These are phyloP conservation scores for Tretioscincus oriximinensis DNA, from an alignment of 2,113 vertebrate genomes.

Conservation along the genomic window DNA sequence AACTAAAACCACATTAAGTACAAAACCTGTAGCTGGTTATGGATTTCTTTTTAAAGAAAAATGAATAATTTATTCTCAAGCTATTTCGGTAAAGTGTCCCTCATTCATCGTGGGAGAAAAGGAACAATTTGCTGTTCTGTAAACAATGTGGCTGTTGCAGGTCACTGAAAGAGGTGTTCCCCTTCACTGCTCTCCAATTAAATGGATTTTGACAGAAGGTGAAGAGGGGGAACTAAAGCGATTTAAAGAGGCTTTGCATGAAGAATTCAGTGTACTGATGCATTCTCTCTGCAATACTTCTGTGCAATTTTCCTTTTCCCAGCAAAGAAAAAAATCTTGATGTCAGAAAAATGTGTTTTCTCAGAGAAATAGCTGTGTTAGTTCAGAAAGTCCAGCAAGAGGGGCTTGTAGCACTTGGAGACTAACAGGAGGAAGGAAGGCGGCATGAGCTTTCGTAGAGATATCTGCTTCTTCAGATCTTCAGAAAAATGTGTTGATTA, in stretches of 20 bases:
- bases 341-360: background rate
- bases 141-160: background rate
- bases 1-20: conserved; percentile 48
- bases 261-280: background rate
- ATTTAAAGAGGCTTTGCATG: background rate
- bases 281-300: background rate
- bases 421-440: too few species aligned
- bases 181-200: background rate
- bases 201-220: background rate
- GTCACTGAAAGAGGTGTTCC: conserved; percentile 1
- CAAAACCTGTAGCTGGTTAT: conserved; percentile 32
- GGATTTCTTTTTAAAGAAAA: conserved; percentile 33
- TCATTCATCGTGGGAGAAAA: conserved; percentile 35
- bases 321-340: background rate
- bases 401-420: too few species aligned
- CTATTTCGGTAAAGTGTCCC: conserved; percentile 38
- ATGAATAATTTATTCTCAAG: conserved; percentile 48
- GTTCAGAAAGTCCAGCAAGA: too few species aligned
- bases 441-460: too few species aligned
- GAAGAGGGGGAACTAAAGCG: background rate
- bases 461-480: too few species aligned
- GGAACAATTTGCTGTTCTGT: conserved; percentile 1
- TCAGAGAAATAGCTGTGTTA: too few species aligned
- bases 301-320: background rate
- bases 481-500: too few species aligned